phyloP scores from a whole-genome alignment of 30 jellyfish, hydroid and myxozoan genomes.

The Hydra vulgaris region DNA sequence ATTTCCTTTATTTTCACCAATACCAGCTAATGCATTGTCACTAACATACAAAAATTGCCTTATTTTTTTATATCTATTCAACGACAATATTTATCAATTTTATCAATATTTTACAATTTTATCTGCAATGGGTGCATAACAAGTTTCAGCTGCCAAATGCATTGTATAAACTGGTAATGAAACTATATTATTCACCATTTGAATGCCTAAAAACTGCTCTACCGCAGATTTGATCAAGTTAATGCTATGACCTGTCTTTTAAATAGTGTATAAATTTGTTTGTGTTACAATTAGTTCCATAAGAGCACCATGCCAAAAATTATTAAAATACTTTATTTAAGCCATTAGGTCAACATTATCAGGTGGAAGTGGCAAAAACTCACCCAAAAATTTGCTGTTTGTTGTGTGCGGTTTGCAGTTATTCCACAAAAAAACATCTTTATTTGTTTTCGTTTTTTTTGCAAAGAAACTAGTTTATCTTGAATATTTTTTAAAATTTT shows the following conservation, averaged over 20 bases:
- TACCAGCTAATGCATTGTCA: no score
- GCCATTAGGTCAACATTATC: constrained; percentile 8
- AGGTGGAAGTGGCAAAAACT: background rate
- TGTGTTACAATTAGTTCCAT: constrained; percentile 7
- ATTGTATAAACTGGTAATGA: background rate
- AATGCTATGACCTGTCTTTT: constrained; percentile 5
- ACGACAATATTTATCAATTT: no score
- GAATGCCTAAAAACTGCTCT: constrained; percentile 18
- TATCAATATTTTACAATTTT: no score
- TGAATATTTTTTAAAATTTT: background rate
- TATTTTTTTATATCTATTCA: no score
- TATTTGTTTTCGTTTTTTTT: background rate
- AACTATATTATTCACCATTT: constrained; percentile 17
- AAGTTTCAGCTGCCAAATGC: constrained; percentile 13
- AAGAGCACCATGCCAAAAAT: constrained; percentile 17
- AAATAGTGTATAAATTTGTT: constrained; percentile 17
- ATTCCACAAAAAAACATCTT: background rate
- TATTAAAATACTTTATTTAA: constrained; percentile 7
- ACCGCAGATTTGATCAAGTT: constrained; percentile 1
- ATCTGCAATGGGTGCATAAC: background rate
- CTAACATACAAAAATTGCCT: no score
- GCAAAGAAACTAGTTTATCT: no score
- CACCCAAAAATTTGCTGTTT: constrained; percentile 6
- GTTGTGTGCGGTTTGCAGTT: background rate
- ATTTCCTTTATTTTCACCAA: no score